phyloP scores from a whole-genome alignment of 2,113 vertebrate species.

The Tangachromis dhanisi region DNA sequence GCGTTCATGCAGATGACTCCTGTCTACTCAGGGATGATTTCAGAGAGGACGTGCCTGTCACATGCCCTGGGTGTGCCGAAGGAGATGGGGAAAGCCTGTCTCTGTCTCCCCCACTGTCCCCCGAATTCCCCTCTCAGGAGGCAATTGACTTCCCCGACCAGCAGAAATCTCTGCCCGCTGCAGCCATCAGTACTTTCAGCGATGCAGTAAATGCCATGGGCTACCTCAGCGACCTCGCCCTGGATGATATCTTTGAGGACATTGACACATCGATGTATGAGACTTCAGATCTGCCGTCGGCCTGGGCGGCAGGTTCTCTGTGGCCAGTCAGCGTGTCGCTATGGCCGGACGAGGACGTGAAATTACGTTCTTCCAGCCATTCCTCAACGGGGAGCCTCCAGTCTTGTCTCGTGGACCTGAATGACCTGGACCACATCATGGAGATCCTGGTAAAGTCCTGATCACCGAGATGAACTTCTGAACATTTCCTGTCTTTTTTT shows the following conservation, averaged over 20 bases:
- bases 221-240: conserved; percentile 81
- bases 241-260: conserved; percentile 86
- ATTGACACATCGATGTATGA: conserved; percentile 88
- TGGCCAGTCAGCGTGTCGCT: conserved; percentile 55
- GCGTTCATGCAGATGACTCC: conserved; percentile 37
- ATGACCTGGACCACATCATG: conserved; percentile 86
- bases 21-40: conserved; percentile 54
- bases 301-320: conserved; percentile 51
- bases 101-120: neutral
- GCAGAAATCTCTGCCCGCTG: conserved; percentile 45
- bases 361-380: conserved; percentile 66
- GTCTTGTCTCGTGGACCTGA: conserved; percentile 78
- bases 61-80: conserved; percentile 62
- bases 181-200: conserved; percentile 61
- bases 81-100: conserved; percentile 34
- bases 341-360: conserved; percentile 70
- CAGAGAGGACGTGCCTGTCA: conserved; percentile 58
- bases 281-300: conserved; percentile 73
- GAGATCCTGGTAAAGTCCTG: conserved; percentile 82
- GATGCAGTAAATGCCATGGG: conserved; percentile 79
- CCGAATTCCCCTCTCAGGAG: conserved; percentile 14
- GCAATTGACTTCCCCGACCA: neutral
- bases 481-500: neutral
- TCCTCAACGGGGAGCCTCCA: conserved; percentile 69
- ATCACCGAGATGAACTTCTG: neutral